Base-by-base conservation (phyloP, 2,797 vertebrate species). In the Margarornis squamiger region DNA sequence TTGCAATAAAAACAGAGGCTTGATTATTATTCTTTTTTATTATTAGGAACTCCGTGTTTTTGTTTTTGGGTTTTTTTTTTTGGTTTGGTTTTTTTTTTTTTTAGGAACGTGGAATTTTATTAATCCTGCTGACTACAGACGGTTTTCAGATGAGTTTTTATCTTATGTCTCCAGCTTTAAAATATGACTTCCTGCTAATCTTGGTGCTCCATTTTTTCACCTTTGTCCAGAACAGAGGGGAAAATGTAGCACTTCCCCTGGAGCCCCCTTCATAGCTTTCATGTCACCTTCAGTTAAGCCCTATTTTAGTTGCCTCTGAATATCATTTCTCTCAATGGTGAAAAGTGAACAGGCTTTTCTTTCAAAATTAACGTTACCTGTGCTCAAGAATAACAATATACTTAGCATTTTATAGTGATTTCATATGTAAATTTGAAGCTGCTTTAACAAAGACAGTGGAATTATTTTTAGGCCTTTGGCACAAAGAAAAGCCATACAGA, bases 351-450 rank as follows among this genome's bases (percentile, higher is more conserved):
- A 81, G 46, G 32, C 16, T 93, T 85, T 65, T 24, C 54, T 95
- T 92, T 92, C 75, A 93, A 81, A 86, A 65, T 83, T 85, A 89
- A 78, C 43, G 43, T 49, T 71, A 34, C 74, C 75, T 77, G 52
- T 22, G 19, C 72, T 92, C n/a, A 65, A 65, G 29, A 48, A 68
- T 76, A 83, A 77, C 51, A 87, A 77, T 32, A 58, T 10, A 29
- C 34, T 34, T 27, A 54, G 34, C 27, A 45, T 80, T 80, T 85
- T 77, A 54, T 17, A 55, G 72, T 48, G 30, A 72, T 72, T 83
- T 88, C 13, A 6, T 72, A 34, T 18, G 38, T 36, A 83, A 81
- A 62, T 83, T 66, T 66, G 51, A 55, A 74, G 49, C 34, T 71
- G 10, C 45, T 71, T 61, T 68, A 75, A 63, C 49, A 71, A 67